Percentiles rank a stretch among this genome's conserved stretches.
Evolutionary conservation across 2,888 invertebrate genomes (phyloP).

Genomic region (Panopea generosa): DNA sequence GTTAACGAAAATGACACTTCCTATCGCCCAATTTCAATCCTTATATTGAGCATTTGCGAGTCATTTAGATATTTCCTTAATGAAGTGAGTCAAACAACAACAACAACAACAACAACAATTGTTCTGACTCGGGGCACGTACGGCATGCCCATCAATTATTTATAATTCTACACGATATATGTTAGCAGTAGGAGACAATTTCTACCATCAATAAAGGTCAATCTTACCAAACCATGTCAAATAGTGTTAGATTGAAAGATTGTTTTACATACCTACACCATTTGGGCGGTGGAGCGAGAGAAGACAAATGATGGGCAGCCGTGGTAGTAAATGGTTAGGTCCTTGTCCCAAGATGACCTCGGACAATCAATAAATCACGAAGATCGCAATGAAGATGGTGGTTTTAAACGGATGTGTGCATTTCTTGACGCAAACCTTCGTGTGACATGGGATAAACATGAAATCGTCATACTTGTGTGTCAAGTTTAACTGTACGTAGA

Average conservation of each 20-base stretch:
- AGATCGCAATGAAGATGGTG: no score
- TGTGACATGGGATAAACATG: no score
- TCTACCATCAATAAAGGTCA: slow-evolving; percentile 21
- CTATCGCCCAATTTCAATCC: no score
- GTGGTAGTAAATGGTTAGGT: neutral
- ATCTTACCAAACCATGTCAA: slow-evolving; percentile 18
- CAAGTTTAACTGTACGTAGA: no score
- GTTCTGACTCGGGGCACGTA: slow-evolving; percentile 27
- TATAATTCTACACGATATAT: neutral
- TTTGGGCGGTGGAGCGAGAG: neutral
- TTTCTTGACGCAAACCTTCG: no score
- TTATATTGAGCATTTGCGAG: no score
- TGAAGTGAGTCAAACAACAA: neutral
- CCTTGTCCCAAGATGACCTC: slow-evolving; percentile 1
- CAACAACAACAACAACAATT: neutral
- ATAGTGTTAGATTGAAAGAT: neutral
- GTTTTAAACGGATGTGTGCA: no score
- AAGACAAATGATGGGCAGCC: slow-evolving; percentile 13
- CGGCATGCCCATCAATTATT: slow-evolving; percentile 9
- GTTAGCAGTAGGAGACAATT: slow-evolving; percentile 18
- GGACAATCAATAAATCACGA: neutral
- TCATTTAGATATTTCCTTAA: no score
- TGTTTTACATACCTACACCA: neutral
- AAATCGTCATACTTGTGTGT: no score
- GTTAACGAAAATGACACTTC: no score